A percentile compares a stretch with the other conserved stretches of the same genome.
phyloP scores from a whole-genome alignment of 2,113 vertebrate genomes.

The Desmodus rotundus region DNA sequence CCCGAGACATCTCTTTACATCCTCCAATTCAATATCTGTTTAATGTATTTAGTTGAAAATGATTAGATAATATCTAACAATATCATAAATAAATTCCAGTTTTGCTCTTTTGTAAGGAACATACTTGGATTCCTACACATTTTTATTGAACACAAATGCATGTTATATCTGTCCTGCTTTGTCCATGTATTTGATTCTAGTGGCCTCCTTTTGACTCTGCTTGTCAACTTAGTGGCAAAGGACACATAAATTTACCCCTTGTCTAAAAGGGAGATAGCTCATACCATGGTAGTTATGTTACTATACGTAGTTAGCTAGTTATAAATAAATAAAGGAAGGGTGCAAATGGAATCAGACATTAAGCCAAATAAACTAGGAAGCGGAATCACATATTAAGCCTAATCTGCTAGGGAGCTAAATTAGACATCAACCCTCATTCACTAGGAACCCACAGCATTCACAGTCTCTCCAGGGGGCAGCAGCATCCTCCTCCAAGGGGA shows the following conservation, averaged over 20 bases:
- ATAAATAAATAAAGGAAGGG: too few relatives aligned
- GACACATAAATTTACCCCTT: neutral
- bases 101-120: conserved; percentile 13
- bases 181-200: neutral
- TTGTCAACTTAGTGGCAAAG: neutral
- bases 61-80: neutral
- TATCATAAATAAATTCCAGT: neutral
- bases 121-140: neutral
- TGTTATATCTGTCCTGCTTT: neutral
- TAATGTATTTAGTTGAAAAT: conserved; percentile 49
- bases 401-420: too few relatives aligned
- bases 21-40: conserved; percentile 81
- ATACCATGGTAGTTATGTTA: neutral
- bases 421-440: too few relatives aligned
- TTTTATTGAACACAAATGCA: neutral
- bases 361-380: too few relatives aligned
- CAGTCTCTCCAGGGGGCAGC: too few relatives aligned
- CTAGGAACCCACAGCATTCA: too few relatives aligned
- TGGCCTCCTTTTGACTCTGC: neutral
- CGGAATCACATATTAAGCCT: too few relatives aligned
- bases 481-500: too few relatives aligned
- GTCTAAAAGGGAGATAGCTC: neutral
- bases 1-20: conserved; percentile 83
- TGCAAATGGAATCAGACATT: too few relatives aligned
- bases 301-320: too few relatives aligned